Evolutionary conservation across 2,888 invertebrate genomes (phyloP), one percentile per base, ranked within the genome.

Genomic region (Pasiphila rectangulata): DNA sequence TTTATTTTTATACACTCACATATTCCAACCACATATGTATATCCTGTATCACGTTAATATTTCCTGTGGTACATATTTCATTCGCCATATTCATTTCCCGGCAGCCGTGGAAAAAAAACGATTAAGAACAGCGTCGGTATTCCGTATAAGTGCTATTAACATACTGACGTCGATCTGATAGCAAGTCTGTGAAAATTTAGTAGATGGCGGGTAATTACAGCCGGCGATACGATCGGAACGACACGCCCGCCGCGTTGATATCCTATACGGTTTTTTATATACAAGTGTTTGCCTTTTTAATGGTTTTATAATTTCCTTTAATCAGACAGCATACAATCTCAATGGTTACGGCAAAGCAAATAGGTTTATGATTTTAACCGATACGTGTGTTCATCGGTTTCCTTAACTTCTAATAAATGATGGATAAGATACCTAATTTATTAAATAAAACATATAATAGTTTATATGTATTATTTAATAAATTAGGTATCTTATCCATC

Each of bases 151-250:
- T 69, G 78, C 75, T 73, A 83, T 83, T 83, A 83, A 79, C 81
- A 81, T 81, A 80, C 80, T 71, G 68, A 61, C 66, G 67, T 60
- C 63, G 73, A 84, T 84, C 83, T 61, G 83, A 84, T 84, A 83
- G 75, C 62, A 64, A 57, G 75, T 79, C 81, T 82, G 83, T 78
- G 81, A 77, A 83, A 83, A 84, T 82, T 83, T 83, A 75, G 80
- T 82, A 77, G 73, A 79, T 72, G 74, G 75, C 69, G 63, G 75
- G 75, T 81, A 83, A 83, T 83, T 83, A 83, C 79, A 64, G 70
- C 24, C 58, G 46, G 44, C 61, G 83, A 83, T 83, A 83, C 60
- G 55, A 83, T 83, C 83, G 61, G 55, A 57, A 61, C 63, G 72
- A 67, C 75, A 79, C 82, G 76, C 83, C 83, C 64, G 61, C 74